Evolutionary conservation across 2,888 invertebrate genomes (phyloP), one percentile per base, ranked within the genome.

Genomic region (Callyntrura sp.): DNA sequence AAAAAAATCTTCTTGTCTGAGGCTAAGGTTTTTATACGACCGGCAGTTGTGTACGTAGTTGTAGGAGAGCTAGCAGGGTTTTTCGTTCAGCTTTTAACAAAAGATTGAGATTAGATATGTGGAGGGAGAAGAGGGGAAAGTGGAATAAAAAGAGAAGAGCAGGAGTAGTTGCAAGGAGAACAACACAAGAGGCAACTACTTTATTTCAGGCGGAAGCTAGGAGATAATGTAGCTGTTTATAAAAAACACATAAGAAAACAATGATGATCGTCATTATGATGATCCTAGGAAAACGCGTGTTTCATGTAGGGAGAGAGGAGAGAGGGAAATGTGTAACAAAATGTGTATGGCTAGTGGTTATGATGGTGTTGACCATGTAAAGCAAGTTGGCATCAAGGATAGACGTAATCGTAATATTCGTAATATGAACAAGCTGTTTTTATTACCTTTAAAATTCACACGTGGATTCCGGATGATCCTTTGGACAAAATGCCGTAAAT

Each of bases 171-270:
- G 35, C 35, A 62, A n/a, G 51, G 85, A n/a, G 79, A 88, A 83
- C 35, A 83, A 82, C 45, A 82, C 45, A 78, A 65, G 25, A 79
- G 70, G 60, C 48, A 78, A 28, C 51, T 76, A 83, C 73, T 83
- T 88, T 76, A 88, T 60, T 88, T 78, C 83, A 82, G 82, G 81
- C 87, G 88, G 88, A 88, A 88, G 83, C 62, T 51, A 35, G 11
- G 65, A 83, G 88, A 88, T 88, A 82, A 88, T 83, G 88, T 83
- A 76, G 51, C 73, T 83, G 83, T 83, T 88, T 88, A 83, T 83
- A 83, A 76, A 81, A 76, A 83, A 68, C 62, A 62, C 62, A 83
- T 60, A 73, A 76, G 88, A 76, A 65, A 79, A 70, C 68, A 79
- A 76, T 76, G 85, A 85, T 76, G 23, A 65, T 51, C 45, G 60